These are phyloP conservation scores for Pseudopipra pipra DNA, from an alignment of 2,113 vertebrate genomes.

Conservation along the genomic window DNA sequence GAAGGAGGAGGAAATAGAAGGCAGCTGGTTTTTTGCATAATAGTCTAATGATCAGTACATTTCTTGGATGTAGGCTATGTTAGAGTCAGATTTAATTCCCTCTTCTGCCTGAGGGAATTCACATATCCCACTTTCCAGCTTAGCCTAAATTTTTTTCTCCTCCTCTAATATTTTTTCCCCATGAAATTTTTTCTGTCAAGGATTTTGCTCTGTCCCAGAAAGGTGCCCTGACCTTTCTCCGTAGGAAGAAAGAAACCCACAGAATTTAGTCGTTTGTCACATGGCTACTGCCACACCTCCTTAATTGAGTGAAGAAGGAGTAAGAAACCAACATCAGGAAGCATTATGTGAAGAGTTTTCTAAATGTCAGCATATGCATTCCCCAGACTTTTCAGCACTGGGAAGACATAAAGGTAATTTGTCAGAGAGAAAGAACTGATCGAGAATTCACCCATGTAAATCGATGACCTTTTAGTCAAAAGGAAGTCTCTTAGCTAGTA, in stretches of 20 bases:
- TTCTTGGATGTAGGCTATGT: not conserved
- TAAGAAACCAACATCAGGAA: conserved; percentile 64
- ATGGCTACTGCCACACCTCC: conserved; percentile 55
- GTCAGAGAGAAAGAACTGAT: conserved; percentile 65
- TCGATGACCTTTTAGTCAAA: conserved; percentile 69
- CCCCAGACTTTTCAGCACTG: conserved; percentile 43
- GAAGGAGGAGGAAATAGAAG: not conserved
- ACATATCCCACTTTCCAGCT: not conserved
- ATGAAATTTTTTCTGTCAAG: conserved; percentile 22
- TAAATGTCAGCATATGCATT: conserved; percentile 66
- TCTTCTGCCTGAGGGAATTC: not conserved
- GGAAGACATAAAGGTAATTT: conserved; percentile 66
- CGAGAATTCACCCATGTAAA: conserved; percentile 69
- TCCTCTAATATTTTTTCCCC: not conserved
- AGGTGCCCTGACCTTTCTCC: conserved; percentile 48
- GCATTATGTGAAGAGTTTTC: conserved; percentile 58
- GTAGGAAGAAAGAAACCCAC: conserved; percentile 2
- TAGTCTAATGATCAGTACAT: not conserved
- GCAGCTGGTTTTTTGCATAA: not conserved
- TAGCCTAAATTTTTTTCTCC: not conserved
- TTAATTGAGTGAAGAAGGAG: conserved; percentile 61
- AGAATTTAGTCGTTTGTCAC: conserved; percentile 53
- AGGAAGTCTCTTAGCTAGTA: conserved; percentile 63
- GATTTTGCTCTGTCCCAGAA: conserved; percentile 26
- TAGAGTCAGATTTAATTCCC: conserved; percentile 3